Percentiles rank a stretch among this genome's conserved stretches.
Evolutionary conservation across 2,888 invertebrate species (phyloP).

Genomic region (Athrips mouffetella): DNA sequence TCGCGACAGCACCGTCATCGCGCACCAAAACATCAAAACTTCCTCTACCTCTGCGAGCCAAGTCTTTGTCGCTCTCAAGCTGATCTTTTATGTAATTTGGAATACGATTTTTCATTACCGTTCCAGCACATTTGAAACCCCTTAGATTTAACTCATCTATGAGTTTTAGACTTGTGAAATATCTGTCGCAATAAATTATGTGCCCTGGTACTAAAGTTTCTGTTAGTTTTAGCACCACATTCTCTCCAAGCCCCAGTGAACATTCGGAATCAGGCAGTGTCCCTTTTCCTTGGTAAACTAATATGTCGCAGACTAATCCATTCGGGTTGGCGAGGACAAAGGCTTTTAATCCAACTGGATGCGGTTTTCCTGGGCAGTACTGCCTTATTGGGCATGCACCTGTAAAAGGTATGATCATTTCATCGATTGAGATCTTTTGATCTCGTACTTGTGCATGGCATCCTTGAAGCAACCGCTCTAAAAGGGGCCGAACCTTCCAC

Average conservation of each 20-base stretch:
- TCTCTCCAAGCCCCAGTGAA: conserved; percentile 5
- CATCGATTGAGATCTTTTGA: conserved; percentile 20
- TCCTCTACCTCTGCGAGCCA: conserved; percentile 13
- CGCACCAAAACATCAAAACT: conserved; percentile 18
- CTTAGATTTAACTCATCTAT: conserved; percentile 12
- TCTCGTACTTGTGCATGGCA: conserved; percentile 14
- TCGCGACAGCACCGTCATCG: conserved; percentile 15
- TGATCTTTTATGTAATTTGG: conserved; percentile 9
- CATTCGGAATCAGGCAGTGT: conserved; percentile 8
- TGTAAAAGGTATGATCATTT: too few relatives aligned
- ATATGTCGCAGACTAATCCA: conserved; percentile 15
- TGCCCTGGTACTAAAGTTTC: conserved; percentile 11
- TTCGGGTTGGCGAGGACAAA: conserved; percentile 15
- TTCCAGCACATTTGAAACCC: conserved; percentile 19
- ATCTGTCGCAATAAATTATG: conserved; percentile 18
- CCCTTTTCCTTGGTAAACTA: conserved; percentile 11
- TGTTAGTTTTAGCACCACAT: conserved; percentile 9
- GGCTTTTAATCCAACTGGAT: conserved; percentile 17
- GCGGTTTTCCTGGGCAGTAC: conserved; percentile 17
- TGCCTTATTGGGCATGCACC: conserved; percentile 15
- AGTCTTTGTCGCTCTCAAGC: conserved; percentile 11
- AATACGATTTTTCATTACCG: conserved; percentile 18
- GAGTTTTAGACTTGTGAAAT: conserved; percentile 14
- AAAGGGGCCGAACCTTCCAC: conserved; percentile 24
- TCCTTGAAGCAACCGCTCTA: conserved; percentile 18